Evolutionary conservation across 2,797 vertebrate species (phyloP), one percentile per base, ranked within the genome.

Genomic region (Erethizon dorsatum): DNA sequence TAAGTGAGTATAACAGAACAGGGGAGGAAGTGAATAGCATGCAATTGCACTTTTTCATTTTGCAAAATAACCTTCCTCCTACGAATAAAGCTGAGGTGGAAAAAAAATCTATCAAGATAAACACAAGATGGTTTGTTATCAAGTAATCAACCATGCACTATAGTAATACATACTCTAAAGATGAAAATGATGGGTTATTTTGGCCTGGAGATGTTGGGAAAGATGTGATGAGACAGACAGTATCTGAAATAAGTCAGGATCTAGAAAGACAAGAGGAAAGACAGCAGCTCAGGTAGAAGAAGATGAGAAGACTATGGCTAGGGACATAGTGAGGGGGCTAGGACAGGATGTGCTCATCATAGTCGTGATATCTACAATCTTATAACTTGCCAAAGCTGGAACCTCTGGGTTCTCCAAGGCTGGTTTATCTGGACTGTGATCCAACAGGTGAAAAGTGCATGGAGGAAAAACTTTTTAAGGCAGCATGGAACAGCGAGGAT

Each of bases 41-140:
- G 1, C 37, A 33, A 57, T 80, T 54, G 80, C 85, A 50, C 17
- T 56, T 91, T 77, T 78, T 24, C 61, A n/a, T 33, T 78, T 31
- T 83, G 83, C 37, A 88, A 91, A 88, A 89, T 45, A 45, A 79
- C 10, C 31, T 83, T 91, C 26, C 41, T 95, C 28, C 65, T 79
- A 59, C 88, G 67, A 90, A 88, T 84, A 90, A 95, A 90, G 15
- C 50, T 57, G 22, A 93, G 31, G 57, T 63, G 28, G 9, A 37
- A 82, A 63, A 94, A 83, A 67, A 87, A 33, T 67, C 67, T 45
- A 80, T 63, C 80, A 90, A n/a, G 37, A 57, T 41, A 77, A 69
- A 83, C 61, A 71, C 47, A 80, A 87, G 59, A 52, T 28, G 31
- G 61, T 61, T 83, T 47, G 52, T 57, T 75, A 41, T 17, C 31